Conservation (phyloP, 2,888 invertebrate genomes). For the Andrena bucephala region DNA sequence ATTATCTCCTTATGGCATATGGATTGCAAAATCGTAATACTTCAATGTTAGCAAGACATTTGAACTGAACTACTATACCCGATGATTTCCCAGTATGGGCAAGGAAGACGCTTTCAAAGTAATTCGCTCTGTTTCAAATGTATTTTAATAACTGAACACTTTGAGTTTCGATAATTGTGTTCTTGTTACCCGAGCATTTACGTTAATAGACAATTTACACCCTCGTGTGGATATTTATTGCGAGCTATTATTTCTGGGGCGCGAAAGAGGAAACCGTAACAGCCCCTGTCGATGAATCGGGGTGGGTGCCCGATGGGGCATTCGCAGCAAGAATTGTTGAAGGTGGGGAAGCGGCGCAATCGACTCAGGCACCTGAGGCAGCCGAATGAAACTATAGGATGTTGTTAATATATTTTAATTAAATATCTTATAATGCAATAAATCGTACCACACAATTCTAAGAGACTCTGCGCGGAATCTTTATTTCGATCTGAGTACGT, state of each 20-base stretch:
- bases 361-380: background rate
- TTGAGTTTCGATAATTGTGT: background rate
- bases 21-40: background rate
- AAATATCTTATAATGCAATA: background rate
- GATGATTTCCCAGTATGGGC: constrained; percentile 37
- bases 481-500: background rate
- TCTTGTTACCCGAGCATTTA: background rate
- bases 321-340: constrained; percentile 46
- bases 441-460: background rate
- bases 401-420: background rate
- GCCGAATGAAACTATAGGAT: background rate
- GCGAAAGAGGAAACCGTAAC: constrained; percentile 63
- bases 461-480: background rate
- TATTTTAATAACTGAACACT: background rate
- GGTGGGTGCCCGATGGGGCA: constrained; percentile 78
- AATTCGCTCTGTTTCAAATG: constrained; percentile 14
- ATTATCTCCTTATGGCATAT: background rate
- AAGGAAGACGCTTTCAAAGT: constrained; percentile 59
- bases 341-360: background rate
- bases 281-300: constrained; percentile 75
- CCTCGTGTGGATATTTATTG: constrained; percentile 67
- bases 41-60: background rate
- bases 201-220: constrained; percentile 54
- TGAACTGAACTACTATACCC: background rate
- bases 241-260: constrained; percentile 77